A percentile compares a stretch with the other conserved stretches of the same genome.
phyloP scores from a whole-genome alignment of 2,888 invertebrate genomes.

The Brachynemurus nebulosus region DNA sequence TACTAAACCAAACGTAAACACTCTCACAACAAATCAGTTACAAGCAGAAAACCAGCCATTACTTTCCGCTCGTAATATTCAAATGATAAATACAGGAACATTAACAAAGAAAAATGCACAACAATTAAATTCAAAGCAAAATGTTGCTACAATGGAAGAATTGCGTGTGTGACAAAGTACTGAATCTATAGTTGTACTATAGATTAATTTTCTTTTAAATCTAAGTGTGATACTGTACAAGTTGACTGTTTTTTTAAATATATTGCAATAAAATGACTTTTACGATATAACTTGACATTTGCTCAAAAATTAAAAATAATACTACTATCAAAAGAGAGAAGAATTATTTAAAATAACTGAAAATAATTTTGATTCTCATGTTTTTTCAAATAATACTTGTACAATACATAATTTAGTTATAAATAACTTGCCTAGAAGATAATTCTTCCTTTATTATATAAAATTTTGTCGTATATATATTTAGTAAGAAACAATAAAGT shows the following conservation, averaged over 20 bases:
- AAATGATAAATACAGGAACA: slow-evolving; percentile 63
- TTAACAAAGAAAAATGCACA: slow-evolving; percentile 63
- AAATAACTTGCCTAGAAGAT: too few relatives aligned
- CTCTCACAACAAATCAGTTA: slow-evolving; percentile 41
- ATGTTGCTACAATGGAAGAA: slow-evolving; percentile 56
- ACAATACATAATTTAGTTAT: too few relatives aligned
- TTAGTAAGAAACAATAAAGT: too few relatives aligned
- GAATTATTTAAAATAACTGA: not conserved
- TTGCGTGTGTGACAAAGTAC: slow-evolving; percentile 61
- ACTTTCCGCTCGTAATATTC: slow-evolving; percentile 61
- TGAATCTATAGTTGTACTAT: slow-evolving; percentile 5
- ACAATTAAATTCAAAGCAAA: slow-evolving; percentile 45
- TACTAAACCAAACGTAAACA: slow-evolving; percentile 44
- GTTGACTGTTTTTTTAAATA: too few relatives aligned
- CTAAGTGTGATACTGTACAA: too few relatives aligned
- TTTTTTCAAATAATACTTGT: not conserved
- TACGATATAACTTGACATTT: too few relatives aligned
- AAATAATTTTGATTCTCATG: not conserved
- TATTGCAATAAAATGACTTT: too few relatives aligned
- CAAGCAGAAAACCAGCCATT: slow-evolving; percentile 54
- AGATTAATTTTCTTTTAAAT: too few relatives aligned
- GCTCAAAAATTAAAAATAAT: too few relatives aligned
- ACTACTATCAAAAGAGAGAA: too few relatives aligned
- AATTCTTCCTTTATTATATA: too few relatives aligned
- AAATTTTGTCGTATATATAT: too few relatives aligned